Evolutionary conservation across 2,888 invertebrate species (phyloP), one percentile per base, ranked within the genome.

Genomic region (Proisotoma minuta): DNA sequence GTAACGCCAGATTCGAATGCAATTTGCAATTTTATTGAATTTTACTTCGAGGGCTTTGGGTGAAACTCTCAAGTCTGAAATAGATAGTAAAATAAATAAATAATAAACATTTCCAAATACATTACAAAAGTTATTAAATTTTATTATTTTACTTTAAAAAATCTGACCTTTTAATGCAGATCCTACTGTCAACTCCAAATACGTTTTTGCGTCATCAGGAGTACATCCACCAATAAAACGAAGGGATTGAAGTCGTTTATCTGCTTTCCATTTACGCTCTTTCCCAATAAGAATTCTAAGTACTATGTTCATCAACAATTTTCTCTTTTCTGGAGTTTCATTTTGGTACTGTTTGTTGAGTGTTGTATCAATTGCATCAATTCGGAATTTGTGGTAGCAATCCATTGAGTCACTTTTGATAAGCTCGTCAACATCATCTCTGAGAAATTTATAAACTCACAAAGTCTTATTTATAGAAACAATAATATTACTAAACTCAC

Each of bases 151-250:
- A 56, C 34, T 34, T 15, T 34, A 15, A 34, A 10, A 34, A 34
- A 47, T 10, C 20, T 28, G 47, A 68, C 68, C 62, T 58, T 63
- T 57, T 3, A 56, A 15, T 8, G 62, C 50, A 24, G 53, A 39
- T 24, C 67, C 63, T 12, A 63, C 65, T 0, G 64, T 65, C 1
- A 69, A 54, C 27, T 57, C 51, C 12, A 69, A 40, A 49, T 67
- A 69, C 26, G 60, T 62, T 59, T 47, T 51, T 18, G 69, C 69
- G 48, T 69, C 69, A n/a, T 49, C 26, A 40, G 59, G 63, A 1
- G 56, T 60, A 40, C 69, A 69, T 5, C 67, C 69, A n/a, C 67
- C 69, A 2, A 69, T 53, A 51, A 69, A 69, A 40, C 69, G 54
- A 20, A 69, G 26, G 2, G 66, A 63, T 28, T 65, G 66, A 8